Base-by-base conservation (phyloP, 2,797 vertebrate species). In the Myiotriccus ornatus region DNA sequence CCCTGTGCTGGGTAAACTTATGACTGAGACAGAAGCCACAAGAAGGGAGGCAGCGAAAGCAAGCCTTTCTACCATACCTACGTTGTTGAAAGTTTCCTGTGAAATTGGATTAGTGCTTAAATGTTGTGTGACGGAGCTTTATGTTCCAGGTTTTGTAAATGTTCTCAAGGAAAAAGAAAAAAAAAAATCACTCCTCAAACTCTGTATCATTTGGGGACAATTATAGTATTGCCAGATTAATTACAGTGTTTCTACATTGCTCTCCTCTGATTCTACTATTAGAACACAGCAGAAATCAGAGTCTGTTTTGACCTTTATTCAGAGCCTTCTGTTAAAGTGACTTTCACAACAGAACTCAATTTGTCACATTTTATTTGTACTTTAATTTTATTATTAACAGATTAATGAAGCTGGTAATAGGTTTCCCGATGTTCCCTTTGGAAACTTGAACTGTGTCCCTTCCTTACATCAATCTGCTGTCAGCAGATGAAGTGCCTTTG, bases 311-410 rank as follows among this genome's bases (percentile, higher is more conserved):
- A 97, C 96, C 92, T 93, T 94, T 94, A 94, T 92, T 96, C 92
- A 75, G 75, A 93, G 70, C 74, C 88, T 82, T 79, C 74, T 81
- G 75, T 81, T 96, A 91, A 90, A 92, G 67, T 84, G 84, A 91
- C 89, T 95, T 93, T 96, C 89, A 88, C 91, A 96, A 95, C 92
- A 87, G 92, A 95, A 95, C 67, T 62, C 64, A 65, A 96, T 95
- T 96, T 95, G 92, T 95, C 92, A 97, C 94, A 70, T 94, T 84
- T 70, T 96, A 94, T 96, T 98, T 97, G 90, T 94, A 91, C 89
- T 93, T 97, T 97, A 97, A 96, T 97, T 97, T 96, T 93, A 95
- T 95, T 96, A 90, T 91, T 82, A 97, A 95, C 90, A 93, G 90
- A 97, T 95, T 96, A 97, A 97, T 95, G 91, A 96, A 91, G 85